These are phyloP conservation scores for Ictalurus punctatus DNA, from an alignment of 2,113 vertebrate genomes.

Conservation along the genomic window DNA sequence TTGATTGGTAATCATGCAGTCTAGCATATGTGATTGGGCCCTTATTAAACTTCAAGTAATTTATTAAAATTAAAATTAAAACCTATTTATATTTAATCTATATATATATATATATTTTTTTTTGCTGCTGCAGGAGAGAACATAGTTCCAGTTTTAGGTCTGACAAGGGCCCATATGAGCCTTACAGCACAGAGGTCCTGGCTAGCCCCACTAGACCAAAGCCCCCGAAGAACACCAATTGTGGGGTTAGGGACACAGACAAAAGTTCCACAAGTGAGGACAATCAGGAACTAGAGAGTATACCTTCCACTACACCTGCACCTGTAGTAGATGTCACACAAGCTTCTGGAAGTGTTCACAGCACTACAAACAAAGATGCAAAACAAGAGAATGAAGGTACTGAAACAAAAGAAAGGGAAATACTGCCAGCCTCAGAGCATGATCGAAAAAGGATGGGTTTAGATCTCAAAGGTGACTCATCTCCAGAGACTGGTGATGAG, in stretches of 20 bases:
- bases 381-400: conserved; percentile 40
- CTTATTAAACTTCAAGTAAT: neutral
- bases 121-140: conserved; percentile 41
- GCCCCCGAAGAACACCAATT: neutral
- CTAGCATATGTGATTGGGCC: neutral
- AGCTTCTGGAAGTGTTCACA: neutral
- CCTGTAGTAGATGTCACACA: neutral
- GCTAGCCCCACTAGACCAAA: conserved; percentile 27
- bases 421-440: conserved; percentile 22
- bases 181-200: conserved; percentile 8
- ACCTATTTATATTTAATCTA: neutral
- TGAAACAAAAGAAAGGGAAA: conserved; percentile 18
- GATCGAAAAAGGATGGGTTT: conserved; percentile 23
- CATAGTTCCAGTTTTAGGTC: conserved; percentile 42
- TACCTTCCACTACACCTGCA: neutral
- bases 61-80: neutral
- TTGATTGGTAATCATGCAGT: neutral
- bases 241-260: neutral
- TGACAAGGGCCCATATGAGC: conserved; percentile 13
- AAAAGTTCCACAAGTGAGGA: conserved; percentile 11
- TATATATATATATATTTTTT: too few relatives aligned
- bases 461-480: neutral
- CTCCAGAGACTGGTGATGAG: neutral
- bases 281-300: neutral
- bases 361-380: conserved; percentile 44